Base-by-base conservation (phyloP, 2,113 vertebrate species). In the Caloenas nicobarica region DNA sequence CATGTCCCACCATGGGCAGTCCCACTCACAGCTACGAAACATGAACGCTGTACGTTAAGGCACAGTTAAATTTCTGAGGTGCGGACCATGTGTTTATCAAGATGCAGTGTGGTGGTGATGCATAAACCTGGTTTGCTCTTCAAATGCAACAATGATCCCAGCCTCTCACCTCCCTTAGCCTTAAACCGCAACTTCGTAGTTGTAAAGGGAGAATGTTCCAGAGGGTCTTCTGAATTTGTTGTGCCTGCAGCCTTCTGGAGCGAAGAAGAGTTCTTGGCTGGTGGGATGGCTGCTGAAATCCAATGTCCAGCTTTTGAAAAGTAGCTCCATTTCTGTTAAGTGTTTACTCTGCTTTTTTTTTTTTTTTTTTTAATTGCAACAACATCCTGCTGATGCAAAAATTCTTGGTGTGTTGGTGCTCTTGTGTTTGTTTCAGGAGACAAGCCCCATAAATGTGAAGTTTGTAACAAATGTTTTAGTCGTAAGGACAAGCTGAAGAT, bases 401-500 rank as follows among this genome's bases (percentile, higher is more conserved):
- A 24, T n/a, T 71, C 53, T 73, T 56, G 13, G 62, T 8, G 48
- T 34, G 3, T 73, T 13, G 38, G 24, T 58, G 89, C 68, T 88
- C 19, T 56, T 31, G 17, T n/a, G 31, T 64, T 53, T 79, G 13
- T 85, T 73, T 46, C 96, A 99, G 99, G 99, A 31, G 99, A 99
- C 98, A 99, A 99, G 81, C 99, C 99, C 2, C 99, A 99, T 87
- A 99, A 99, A 92, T 99, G 99, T 34, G 99, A 99, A 56, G 98
- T 99, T 56, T 99, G 99, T 46, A 97, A 98, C 93, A 99, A 99
- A 92, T 98, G 99, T 89, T 99, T 99, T 93, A 99, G 99, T 77
- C 98, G 99, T 12, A 98, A 99, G 86, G 99, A 99, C 93, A 99
- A 99, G 96, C 98, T 99, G 81, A 99, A 99, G 98, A 99, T 99